Base-by-base conservation (phyloP, 1,140 invertebrate genomes). In the Varroa destructor region DNA sequence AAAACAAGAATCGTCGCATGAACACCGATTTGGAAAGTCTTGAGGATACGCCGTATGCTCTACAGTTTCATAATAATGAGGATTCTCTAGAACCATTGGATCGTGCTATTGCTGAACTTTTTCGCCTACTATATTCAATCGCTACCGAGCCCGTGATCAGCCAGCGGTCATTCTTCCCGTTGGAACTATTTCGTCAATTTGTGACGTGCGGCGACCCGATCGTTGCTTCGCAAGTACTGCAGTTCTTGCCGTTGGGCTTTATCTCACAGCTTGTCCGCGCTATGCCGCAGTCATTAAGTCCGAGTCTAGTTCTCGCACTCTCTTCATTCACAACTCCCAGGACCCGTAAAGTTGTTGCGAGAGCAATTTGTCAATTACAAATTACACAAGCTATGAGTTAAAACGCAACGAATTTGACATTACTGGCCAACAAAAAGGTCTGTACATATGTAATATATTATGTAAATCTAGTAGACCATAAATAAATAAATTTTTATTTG, bases 111-210 rank as follows among this genome's bases (percentile, higher is more conserved):
- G 76, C 85, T 72, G 81, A 84, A 73, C 79, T 90, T 2, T 89
- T 89, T 75, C 84, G 84, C 40, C 84, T 86, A 58, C 88, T 92
- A 74, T 83, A 85, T 10, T 84, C 87, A 71, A 84, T 91, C 25
- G 85, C 87, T n/a, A 84, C 84, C 14, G 85, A 87, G 75, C 87
- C 88, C 74, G 85, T 85, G 0, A 85, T 93, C 0, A 89, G 88
- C 14, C 88, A 89, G 70, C 87, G 91, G 75, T 89, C 89, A 4
- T 86, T 90, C 76, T 93, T 93, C 79, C 88, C 91, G 71, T 85
- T 91, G 72, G 84, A 88, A 75, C 89, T 94, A 78, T 81, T 93
- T n/a, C 84, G 88, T 71, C 84, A 87, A 75, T 83, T 89, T 43
- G 88, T 93, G 1, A 84, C 87, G 75, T 90, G 88, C 81, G 88